A percentile compares a stretch with the other conserved stretches of the same genome.
phyloP scores from a whole-genome alignment of 2,888 invertebrate species.

The Siphlonurus alternatus region DNA sequence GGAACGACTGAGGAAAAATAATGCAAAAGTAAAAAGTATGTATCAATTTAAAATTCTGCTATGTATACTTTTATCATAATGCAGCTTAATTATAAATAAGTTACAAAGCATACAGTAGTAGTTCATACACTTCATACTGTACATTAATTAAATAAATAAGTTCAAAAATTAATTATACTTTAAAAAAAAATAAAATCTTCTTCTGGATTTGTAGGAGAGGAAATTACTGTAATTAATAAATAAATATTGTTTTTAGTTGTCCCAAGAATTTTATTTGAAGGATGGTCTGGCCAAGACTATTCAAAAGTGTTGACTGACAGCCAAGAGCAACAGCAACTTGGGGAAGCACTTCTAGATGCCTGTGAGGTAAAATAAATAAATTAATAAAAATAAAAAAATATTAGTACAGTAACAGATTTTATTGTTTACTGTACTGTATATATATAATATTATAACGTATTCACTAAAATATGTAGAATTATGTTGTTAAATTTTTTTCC shows the following conservation, averaged over 20 bases:
- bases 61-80: too few species aligned
- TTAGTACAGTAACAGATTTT: neutral
- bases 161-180: slow-evolving; percentile 6
- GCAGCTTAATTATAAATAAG: too few species aligned
- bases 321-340: slow-evolving; percentile 47
- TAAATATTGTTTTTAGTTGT: slow-evolving; percentile 44
- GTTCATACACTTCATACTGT: too few species aligned
- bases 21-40: neutral
- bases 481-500: too few species aligned
- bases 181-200: too few species aligned
- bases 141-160: too few species aligned
- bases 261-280: slow-evolving; percentile 79
- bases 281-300: slow-evolving; percentile 62
- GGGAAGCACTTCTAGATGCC: slow-evolving; percentile 46
- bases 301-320: slow-evolving; percentile 49
- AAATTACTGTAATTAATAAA: too few species aligned
- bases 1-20: slow-evolving; percentile 40
- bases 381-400: neutral
- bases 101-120: too few species aligned
- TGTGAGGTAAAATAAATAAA: slow-evolving; percentile 23
- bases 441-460: too few species aligned
- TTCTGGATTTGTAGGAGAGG: too few species aligned
- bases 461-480: too few species aligned
- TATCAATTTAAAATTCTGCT: slow-evolving; percentile 3
- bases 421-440: too few species aligned